Base-by-base conservation (phyloP, 1,140 invertebrate species). In the Heliconius hewitsoni region DNA sequence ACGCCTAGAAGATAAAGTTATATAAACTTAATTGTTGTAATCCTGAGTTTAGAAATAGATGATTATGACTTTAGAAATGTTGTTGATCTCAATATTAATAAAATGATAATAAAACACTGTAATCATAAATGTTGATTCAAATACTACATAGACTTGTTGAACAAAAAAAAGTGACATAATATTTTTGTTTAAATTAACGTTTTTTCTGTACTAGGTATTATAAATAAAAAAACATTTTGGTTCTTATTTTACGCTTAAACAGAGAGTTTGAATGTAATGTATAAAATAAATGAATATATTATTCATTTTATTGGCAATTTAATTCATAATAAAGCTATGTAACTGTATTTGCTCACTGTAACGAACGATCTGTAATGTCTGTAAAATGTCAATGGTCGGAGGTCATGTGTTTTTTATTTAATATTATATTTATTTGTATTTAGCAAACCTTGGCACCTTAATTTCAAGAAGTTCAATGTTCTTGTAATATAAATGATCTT, bases 11-110 rank as follows among this genome's bases (percentile, higher is more conserved):
- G 18, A 71, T 50, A 66, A 23, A 27, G 60, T 77, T 77, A 77
- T 50, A 34, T 77, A 77, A 71, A 72, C 42, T 19, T 18, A 66
- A 42, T 30, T 50, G 37, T 72, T 50, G 70, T 70, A 76, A 71
- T 71, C 75, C 42, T 39, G 13, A 13, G 16, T 75, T 75, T 23
- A 46, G 74, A 75, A 75, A 75, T 42, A 75, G 8, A 8, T 75
- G 55, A 66, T 9, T n/a, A 18, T 74, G 2, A 23, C 30, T 60
- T 75, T 8, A 66, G 16, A 46, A 75, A 46, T 52, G 27, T 27
- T 30, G 27, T 66, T 30, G 1, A 27, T 6, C 11, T 16, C 0
- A 27, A 66, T 66, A 66, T 66, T 66, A 27, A 66, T 11, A 30
- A 60, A 60, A 30, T 30, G 30, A 16, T 30, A 66, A 66, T 16